Evolutionary conservation across 2,797 vertebrate species (phyloP), one percentile per base, ranked within the genome.

Genomic region (Sparus aurata): DNA sequence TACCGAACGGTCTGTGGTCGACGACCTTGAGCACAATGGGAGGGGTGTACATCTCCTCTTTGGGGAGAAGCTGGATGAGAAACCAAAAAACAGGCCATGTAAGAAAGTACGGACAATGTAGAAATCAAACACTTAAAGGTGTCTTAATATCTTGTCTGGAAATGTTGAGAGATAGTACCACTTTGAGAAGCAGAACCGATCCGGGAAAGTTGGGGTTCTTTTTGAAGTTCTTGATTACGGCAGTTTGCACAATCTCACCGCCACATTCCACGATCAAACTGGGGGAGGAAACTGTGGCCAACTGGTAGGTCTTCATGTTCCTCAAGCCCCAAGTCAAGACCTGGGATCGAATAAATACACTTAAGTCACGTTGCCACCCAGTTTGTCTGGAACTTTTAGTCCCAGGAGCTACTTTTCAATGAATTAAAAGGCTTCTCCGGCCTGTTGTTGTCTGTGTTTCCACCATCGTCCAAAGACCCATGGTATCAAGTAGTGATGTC

Each of bases 301-400:
- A 83, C 63, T 99, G 98, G 92, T 97, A 99, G 69, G 93, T 96
- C 91, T 98, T 99, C 98, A 99, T 98, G 91, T 99, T 99, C 86
- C 98, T 96, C 89, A 99, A 91, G 11, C 98, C 98, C 98, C 98
- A 99, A 59, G 97, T 97, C 87, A 99, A 93, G 86, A 99, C 96
- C 98, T 99, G 83, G 25, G 12, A 38, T 47, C 22, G 77, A 50
- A 77, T 5, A 75, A 70, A 64, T 57, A 83, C 12, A 86, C 1
- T 17, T 38, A 38, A 38, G 38, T 38, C 38, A 38, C 38, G 7
- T 38, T 38, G 38, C 38, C 38, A 38, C 38, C 38, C 38, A 38
- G 10, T 38, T 38, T 38, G 38, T 38, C 38, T 1, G 38, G 10
- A 38, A 38, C 38, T 38, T 38, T 38, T 38, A 38, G 38, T 38